These are phyloP conservation scores for Stylophora pistillata DNA, from an alignment of 64 coral and sea anemone species.

Conservation along the genomic window DNA sequence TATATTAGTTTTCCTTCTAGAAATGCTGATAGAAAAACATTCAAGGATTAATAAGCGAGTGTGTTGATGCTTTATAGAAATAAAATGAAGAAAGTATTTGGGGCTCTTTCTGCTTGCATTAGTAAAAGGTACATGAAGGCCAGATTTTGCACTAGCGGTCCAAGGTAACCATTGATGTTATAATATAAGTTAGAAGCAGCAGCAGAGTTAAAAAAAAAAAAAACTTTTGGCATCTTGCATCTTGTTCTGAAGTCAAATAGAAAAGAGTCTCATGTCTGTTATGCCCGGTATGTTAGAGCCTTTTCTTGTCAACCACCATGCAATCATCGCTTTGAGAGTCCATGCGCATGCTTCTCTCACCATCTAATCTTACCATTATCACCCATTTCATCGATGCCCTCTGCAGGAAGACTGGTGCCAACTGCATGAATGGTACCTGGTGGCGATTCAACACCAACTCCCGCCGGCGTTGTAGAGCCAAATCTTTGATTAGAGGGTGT, in stretches of 20 bases:
- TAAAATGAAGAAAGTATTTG: too few relatives aligned
- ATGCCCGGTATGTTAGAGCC: background rate
- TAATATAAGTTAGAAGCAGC: background rate
- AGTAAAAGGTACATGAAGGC: too few relatives aligned
- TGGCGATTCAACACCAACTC: slow-evolving; percentile 34
- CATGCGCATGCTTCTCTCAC: slow-evolving; percentile 9
- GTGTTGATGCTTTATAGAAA: too few relatives aligned
- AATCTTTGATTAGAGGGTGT: background rate
- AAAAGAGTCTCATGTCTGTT: background rate
- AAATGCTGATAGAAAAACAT: too few relatives aligned
- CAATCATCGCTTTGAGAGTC: background rate
- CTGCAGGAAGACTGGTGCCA: background rate
- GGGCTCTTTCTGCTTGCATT: too few relatives aligned
- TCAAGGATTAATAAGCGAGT: too few relatives aligned
- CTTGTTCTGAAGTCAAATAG: background rate
- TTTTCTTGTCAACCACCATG: background rate
- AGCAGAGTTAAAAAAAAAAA: background rate
- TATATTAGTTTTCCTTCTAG: too few relatives aligned
- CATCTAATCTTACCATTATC: slow-evolving; percentile 23
- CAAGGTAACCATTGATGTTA: background rate
- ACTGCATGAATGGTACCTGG: slow-evolving; percentile 52
- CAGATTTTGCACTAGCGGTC: too few relatives aligned
- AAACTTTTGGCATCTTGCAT: background rate
- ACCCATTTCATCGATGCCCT: background rate
- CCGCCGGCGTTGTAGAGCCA: slow-evolving; percentile 21